These are phyloP conservation scores for Rotaria macrura DNA, from an alignment of 2,888 invertebrate species.

Conservation along the genomic window DNA sequence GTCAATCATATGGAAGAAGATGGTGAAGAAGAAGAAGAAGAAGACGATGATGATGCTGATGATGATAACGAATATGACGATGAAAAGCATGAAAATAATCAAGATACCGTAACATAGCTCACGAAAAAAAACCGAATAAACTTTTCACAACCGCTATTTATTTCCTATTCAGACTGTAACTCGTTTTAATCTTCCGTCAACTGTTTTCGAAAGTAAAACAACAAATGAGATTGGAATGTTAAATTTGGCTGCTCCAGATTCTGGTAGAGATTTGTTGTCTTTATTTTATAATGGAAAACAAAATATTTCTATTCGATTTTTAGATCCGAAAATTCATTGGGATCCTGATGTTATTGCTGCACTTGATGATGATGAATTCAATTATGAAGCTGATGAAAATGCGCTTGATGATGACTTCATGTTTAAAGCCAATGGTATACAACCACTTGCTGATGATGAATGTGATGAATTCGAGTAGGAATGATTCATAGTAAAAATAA, in stretches of 20 bases:
- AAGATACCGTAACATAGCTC: too few species aligned
- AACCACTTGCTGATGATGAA: conserved; percentile 2
- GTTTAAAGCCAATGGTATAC: conserved; percentile 61
- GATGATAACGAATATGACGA: conserved; percentile 10
- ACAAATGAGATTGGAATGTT: conserved; percentile 74
- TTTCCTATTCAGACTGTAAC: not conserved
- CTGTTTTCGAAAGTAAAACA: conserved; percentile 70
- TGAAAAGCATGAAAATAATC: not conserved
- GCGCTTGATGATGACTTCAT: conserved; percentile 83
- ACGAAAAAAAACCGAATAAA: too few species aligned
- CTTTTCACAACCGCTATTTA: not conserved
- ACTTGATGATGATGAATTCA: conserved; percentile 74
- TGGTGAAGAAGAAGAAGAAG: conserved; percentile 33
- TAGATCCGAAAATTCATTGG: conserved; percentile 55
- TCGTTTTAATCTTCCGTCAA: conserved; percentile 64
- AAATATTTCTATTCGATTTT: conserved; percentile 30
- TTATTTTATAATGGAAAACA: not conserved
- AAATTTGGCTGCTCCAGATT: conserved; percentile 66
- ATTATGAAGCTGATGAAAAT: conserved; percentile 70
- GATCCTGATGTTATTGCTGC: conserved; percentile 86
- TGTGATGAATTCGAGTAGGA: conserved; percentile 31
- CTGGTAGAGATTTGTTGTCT: conserved; percentile 51
- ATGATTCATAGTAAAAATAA: too few species aligned
- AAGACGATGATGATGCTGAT: not conserved
- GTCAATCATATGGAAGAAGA: conserved; percentile 38